Base-by-base conservation (phyloP, 2,888 invertebrate genomes). In the Mechanitis messenoides region DNA sequence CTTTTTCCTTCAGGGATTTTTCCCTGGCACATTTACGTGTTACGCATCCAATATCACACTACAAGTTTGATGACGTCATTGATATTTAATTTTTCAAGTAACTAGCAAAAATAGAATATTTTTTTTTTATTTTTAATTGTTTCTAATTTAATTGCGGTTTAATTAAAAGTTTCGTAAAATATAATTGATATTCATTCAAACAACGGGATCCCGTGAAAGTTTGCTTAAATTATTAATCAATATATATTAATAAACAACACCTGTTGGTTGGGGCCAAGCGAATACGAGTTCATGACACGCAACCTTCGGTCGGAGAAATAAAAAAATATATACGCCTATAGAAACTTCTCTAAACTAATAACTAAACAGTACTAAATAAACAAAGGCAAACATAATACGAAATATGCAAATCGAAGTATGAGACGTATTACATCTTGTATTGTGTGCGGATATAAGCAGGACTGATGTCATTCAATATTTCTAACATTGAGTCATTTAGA, bases 151-250 rank as follows among this genome's bases (percentile, higher is more conserved):
- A 42, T 9, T 42, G 3, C 42, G 11, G 7, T 42, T 9, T 42
- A 42, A 42, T 42, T 42, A 42, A 9, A 9, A 9, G 6, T 42
- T 42, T 42, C 11, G 7, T 35, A 35, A 35, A 3, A 11, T 42
- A 42, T 42, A 42, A 42, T 42, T 42, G 9, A 42, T 42, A 42
- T 9, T 42, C 6, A 11, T 42, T 5, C 35, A 35, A 35, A 6
- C 9, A 42, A 42, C 9, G 7, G 7, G 28, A 54, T 33, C 35
- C 50, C 55, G 53, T 53, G 54, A 55, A 56, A 35, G 38, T 60
- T 54, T 66, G 69, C 71, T 73, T 74, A 72, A 77, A 84, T 83
- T 81, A 80, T 80, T 81, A 84, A 84, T 81, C 79, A 84, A 75
- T 75, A 71, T 72, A 9, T 42, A 42, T 7, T 35, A 35, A 5